Evolutionary conservation across 2,888 invertebrate genomes (phyloP).

Genomic region (Eilema depressum): DNA sequence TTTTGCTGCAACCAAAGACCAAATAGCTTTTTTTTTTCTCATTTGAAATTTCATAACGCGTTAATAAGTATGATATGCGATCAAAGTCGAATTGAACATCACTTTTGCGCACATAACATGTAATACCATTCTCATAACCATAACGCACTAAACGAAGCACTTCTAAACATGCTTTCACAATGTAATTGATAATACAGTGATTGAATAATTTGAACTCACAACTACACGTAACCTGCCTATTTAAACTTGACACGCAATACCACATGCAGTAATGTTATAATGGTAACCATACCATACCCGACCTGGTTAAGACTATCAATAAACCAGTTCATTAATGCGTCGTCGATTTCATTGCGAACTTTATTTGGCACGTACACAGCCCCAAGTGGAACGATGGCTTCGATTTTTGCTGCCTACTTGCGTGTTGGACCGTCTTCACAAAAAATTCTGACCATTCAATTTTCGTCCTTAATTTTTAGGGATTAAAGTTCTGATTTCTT

Average conservation of each 20-base stretch:
- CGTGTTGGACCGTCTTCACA: slow-evolving; percentile 50
- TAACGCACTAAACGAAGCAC: neutral
- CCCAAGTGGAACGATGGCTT: slow-evolving; percentile 65
- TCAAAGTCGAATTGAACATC: neutral
- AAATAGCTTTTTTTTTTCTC: neutral
- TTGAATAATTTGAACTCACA: slow-evolving; percentile 27
- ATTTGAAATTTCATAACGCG: neutral
- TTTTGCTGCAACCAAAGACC: neutral
- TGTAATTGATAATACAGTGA: slow-evolving; percentile 13
- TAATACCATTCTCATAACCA: neutral
- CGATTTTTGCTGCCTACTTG: slow-evolving; percentile 69
- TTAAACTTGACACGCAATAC: slow-evolving; percentile 38
- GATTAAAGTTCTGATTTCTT: slow-evolving; percentile 57
- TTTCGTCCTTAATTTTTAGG: slow-evolving; percentile 49
- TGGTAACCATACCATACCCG: slow-evolving; percentile 23
- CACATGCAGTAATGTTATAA: slow-evolving; percentile 34
- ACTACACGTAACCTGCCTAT: slow-evolving; percentile 32
- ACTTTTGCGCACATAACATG: neutral
- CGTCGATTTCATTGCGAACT: slow-evolving; percentile 63
- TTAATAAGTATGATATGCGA: neutral
- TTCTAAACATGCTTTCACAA: neutral
- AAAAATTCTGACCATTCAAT: slow-evolving; percentile 34
- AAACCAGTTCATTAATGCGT: slow-evolving; percentile 60
- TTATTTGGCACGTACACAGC: slow-evolving; percentile 62
- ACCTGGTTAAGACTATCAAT: slow-evolving; percentile 36